Conservation (phyloP, 2,113 vertebrate species). For the Burhinus bistriatus region DNA sequence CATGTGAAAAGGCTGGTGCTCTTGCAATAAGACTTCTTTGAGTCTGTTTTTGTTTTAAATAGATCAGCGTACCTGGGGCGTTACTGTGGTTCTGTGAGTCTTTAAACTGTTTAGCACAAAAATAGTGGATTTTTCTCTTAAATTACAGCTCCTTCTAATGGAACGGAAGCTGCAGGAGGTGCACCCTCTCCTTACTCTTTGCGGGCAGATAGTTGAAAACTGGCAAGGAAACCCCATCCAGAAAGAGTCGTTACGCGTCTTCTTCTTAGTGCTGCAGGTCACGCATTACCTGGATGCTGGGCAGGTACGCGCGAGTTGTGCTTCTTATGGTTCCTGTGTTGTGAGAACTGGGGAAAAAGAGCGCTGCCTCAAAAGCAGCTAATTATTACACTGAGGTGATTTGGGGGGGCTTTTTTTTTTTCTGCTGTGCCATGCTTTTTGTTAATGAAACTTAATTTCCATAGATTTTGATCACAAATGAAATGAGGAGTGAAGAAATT, state of each 20-base stretch:
- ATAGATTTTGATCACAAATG: rapidly evolving
- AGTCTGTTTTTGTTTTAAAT: background rate
- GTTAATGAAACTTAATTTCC: rapidly evolving
- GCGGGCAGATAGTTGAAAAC: slow-evolving; percentile 97
- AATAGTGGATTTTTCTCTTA: background rate
- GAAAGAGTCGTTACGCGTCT: slow-evolving; percentile 94
- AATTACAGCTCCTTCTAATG: slow-evolving; percentile 89
- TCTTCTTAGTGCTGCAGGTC: slow-evolving; percentile 97
- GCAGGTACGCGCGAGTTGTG: slow-evolving; percentile 75
- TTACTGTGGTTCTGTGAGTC: background rate
- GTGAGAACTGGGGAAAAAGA: too few species aligned
- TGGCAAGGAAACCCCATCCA: slow-evolving; percentile 99
- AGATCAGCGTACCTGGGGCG: background rate
- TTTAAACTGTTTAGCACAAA: background rate
- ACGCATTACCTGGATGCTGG: slow-evolving; percentile 97
- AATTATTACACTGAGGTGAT: too few species aligned
- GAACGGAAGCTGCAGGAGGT: slow-evolving; percentile 96
- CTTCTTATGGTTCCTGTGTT: rapidly evolving
- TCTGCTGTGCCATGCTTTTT: rapidly evolving
- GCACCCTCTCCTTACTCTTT: slow-evolving; percentile 93
- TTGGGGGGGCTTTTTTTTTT: background rate
- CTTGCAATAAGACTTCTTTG: background rate
- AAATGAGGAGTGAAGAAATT: background rate
- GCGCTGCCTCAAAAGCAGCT: rapidly evolving
- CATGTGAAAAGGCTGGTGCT: background rate